These are phyloP conservation scores for Labeo catla DNA, from an alignment of 2,113 vertebrate genomes.

Conservation along the genomic window DNA sequence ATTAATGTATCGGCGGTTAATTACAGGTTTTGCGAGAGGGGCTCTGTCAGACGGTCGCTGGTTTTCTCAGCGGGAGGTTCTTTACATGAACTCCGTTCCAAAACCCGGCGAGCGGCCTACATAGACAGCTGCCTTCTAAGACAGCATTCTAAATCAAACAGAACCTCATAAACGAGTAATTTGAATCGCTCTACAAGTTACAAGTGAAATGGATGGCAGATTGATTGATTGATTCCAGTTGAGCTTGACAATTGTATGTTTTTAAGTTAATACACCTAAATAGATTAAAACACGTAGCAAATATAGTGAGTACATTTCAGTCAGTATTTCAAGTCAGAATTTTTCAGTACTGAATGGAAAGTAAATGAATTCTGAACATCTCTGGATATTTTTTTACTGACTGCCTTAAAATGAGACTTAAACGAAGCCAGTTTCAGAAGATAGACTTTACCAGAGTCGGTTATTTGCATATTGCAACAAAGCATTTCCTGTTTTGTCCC, in stretches of 20 bases:
- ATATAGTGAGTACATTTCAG: neutral
- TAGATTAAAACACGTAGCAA: neutral
- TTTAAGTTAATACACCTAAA: neutral
- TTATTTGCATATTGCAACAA: too few relatives aligned
- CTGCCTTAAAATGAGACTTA: too few relatives aligned
- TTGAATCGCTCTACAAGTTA: neutral
- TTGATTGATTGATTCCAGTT: neutral
- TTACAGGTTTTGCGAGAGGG: constrained; percentile 70
- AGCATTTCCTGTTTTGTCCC: too few relatives aligned
- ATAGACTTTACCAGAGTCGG: too few relatives aligned
- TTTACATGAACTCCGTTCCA: neutral
- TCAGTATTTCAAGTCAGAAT: too few relatives aligned
- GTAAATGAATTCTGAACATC: too few relatives aligned
- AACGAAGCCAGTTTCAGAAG: too few relatives aligned
- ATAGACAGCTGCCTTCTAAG: neutral
- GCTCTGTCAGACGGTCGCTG: constrained; percentile 65
- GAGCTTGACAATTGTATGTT: neutral
- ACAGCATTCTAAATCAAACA: neutral
- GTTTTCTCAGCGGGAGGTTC: constrained; percentile 70
- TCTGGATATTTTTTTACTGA: too few relatives aligned
- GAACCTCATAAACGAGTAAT: neutral
- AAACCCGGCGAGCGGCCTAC: neutral
- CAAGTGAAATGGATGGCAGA: neutral
- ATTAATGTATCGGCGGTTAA: constrained; percentile 82
- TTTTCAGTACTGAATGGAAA: too few relatives aligned